Evolutionary conservation across 2,888 invertebrate species (phyloP).

Genomic region (Scaptomyza caliginosa): DNA sequence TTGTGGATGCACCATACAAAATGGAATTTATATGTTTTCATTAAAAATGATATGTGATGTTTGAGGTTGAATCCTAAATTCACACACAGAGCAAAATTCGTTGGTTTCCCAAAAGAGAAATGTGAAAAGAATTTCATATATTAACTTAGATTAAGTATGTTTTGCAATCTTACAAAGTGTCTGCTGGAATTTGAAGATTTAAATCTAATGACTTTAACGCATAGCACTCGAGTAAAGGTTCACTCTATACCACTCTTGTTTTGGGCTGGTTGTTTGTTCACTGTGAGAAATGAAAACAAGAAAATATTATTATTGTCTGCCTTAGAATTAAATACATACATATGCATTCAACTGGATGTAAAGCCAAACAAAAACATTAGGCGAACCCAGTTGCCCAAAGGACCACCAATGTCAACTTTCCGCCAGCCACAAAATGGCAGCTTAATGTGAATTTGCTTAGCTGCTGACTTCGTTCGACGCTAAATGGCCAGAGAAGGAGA

Average conservation of each 20-base stretch:
- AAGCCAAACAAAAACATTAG: neutral
- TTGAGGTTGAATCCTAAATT: neutral
- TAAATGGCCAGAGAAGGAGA: neutral
- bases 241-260: neutral
- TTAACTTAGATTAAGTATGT: neutral
- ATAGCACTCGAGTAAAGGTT: neutral
- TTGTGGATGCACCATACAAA: neutral
- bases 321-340: conserved; percentile 3
- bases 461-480: neutral
- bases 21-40: conserved; percentile 42
- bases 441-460: conserved; percentile 4
- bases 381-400: neutral
- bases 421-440: neutral
- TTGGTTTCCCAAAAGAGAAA: neutral
- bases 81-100: neutral
- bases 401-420: conserved; percentile 19
- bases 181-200: neutral
- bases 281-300: conserved; percentile 25
- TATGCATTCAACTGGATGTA: neutral
- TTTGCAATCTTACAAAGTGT: neutral
- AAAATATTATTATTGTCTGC: conserved; percentile 21
- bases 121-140: neutral
- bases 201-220: neutral
- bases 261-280: neutral
- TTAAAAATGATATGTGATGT: conserved; percentile 13